These are phyloP conservation scores for Simalia tracyae DNA, from an alignment of 2,797 vertebrate species.

Conservation along the genomic window DNA sequence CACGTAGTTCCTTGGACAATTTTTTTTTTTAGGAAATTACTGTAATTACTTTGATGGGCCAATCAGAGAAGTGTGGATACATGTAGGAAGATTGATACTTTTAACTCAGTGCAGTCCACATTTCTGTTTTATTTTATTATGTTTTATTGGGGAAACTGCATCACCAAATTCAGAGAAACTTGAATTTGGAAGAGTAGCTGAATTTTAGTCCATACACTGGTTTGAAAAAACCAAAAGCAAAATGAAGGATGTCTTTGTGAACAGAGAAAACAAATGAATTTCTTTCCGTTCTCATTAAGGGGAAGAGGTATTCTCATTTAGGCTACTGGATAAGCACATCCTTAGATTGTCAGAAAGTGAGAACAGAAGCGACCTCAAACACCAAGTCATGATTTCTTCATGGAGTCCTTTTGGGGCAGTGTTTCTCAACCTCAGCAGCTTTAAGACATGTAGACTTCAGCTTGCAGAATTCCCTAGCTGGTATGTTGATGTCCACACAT, in stretches of 20 bases:
- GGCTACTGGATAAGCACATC: background rate
- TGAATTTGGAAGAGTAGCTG: no score
- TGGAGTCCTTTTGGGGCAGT: background rate
- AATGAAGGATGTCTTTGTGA: background rate
- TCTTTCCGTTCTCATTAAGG: background rate
- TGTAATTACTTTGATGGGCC: no score
- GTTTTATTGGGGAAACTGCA: background rate
- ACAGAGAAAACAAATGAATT: background rate
- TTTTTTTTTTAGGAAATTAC: no score
- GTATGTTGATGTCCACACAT: background rate
- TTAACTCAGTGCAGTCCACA: no score
- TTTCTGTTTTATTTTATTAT: background rate
- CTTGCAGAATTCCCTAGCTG: background rate
- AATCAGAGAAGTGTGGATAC: no score
- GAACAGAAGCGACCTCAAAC: no score
- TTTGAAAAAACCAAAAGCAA: background rate
- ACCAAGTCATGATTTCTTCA: background rate
- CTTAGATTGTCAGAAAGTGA: background rate
- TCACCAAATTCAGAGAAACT: background rate
- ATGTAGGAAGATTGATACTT: no score
- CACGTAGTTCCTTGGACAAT: no score
- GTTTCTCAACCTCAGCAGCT: no score
- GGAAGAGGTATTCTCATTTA: no score
- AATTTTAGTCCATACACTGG: background rate
- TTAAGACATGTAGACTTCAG: no score